A percentile compares a stretch with the other conserved stretches of the same genome.
These are phyloP conservation scores for Bradynema listronoti DNA, from an alignment of 1,140 invertebrate species.

Conservation along the genomic window DNA sequence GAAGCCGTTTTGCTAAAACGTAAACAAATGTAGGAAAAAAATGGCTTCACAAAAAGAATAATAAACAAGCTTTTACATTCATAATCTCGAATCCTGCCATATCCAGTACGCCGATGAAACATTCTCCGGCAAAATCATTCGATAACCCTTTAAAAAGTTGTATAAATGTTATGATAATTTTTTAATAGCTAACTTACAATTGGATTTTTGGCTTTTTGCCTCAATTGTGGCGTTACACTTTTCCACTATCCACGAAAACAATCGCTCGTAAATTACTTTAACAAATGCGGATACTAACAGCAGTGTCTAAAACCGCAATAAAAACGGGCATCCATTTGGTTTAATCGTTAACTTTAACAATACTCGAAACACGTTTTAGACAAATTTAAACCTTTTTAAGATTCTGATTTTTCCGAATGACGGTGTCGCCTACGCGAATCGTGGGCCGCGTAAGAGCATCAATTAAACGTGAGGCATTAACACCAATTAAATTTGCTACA, in stretches of 20 bases:
- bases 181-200: background rate
- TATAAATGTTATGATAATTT: background rate
- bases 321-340: too few species aligned
- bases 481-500: conserved; percentile 61
- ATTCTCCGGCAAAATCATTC: background rate
- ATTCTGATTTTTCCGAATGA: conserved; percentile 66
- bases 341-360: too few species aligned
- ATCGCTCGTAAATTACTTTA: conserved; percentile 47
- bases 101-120: conserved; percentile 82
- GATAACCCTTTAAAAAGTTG: conserved; percentile 41
- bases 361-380: too few species aligned
- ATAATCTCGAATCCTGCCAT: conserved; percentile 99
- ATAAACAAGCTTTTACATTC: conserved; percentile 68
- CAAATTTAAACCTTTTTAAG: conserved; percentile 76
- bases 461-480: conserved; percentile 63
- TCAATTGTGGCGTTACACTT: conserved; percentile 48
- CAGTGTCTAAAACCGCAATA: conserved; percentile 42
- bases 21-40: background rate
- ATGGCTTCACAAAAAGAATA: background rate
- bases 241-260: conserved; percentile 52
- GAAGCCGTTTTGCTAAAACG: conserved; percentile 74
- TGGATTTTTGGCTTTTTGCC: background rate
- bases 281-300: conserved; percentile 62
- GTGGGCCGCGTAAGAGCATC: conserved; percentile 64
- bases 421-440: conserved; percentile 64